A percentile compares a stretch with the other conserved stretches of the same genome.
These are phyloP conservation scores for Pseudachorutes palmiensis DNA, from an alignment of 1,140 invertebrate species.

Conservation along the genomic window DNA sequence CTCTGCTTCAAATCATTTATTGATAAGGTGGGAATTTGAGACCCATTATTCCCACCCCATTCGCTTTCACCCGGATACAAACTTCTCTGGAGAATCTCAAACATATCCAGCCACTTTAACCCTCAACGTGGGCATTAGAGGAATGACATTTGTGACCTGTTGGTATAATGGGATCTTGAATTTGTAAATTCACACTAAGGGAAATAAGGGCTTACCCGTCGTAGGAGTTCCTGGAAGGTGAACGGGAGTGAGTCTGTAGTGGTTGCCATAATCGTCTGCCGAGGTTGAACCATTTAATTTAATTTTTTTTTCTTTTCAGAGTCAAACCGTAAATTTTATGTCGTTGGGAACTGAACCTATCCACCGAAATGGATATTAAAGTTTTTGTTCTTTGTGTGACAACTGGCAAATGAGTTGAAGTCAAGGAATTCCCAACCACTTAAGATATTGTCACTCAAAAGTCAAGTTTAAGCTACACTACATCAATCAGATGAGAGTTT, in stretches of 20 bases:
- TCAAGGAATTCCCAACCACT: too few relatives aligned
- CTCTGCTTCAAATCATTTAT: conserved; percentile 38
- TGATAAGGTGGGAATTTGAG: conserved; percentile 32
- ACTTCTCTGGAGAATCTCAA: background rate
- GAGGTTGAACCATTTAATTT: conserved; percentile 37
- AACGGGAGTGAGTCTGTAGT: conserved; percentile 31
- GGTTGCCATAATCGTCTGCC: conserved; percentile 28
- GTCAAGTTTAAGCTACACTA: too few relatives aligned
- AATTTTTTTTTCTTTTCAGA: too few relatives aligned
- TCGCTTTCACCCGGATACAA: conserved; percentile 2
- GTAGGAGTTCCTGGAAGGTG: conserved; percentile 35
- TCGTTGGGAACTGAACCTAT: too few relatives aligned
- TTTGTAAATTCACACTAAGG: background rate
- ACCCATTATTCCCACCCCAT: conserved; percentile 38
- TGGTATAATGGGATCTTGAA: background rate
- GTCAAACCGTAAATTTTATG: too few relatives aligned
- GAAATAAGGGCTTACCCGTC: conserved; percentile 26
- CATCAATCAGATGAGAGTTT: too few relatives aligned
- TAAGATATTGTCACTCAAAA: too few relatives aligned
- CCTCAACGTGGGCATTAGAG: background rate
- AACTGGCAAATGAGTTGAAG: too few relatives aligned
- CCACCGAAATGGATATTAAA: too few relatives aligned
- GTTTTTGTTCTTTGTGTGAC: too few relatives aligned
- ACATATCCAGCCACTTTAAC: background rate
- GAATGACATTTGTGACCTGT: background rate